Conservation (phyloP, 2,888 invertebrate genomes). For the Rotaria sp. region DNA sequence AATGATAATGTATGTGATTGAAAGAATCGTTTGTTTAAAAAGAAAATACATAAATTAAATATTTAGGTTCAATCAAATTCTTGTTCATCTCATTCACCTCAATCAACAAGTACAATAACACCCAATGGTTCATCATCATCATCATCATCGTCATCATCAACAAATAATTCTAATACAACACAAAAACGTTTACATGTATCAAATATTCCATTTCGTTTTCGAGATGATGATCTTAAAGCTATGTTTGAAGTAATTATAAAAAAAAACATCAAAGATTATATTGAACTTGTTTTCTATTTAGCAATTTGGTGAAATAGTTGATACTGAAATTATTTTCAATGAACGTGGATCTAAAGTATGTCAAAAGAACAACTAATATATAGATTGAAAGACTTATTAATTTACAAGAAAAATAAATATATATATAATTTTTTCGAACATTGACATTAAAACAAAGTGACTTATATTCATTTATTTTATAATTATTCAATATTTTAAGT, state of each 20-base stretch:
- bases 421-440: too few species aligned
- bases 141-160: background rate
- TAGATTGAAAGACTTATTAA: too few species aligned
- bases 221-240: constrained; percentile 93
- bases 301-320: constrained; percentile 97
- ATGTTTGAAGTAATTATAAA: constrained; percentile 83
- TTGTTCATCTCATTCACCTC: background rate
- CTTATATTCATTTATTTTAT: background rate
- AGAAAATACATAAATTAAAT: background rate
- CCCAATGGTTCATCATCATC: constrained; percentile 4
- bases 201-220: constrained; percentile 98
- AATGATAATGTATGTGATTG: background rate
- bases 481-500: background rate
- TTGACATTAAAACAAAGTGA: background rate
- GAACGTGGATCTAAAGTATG: constrained; percentile 98
- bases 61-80: constrained; percentile 17
- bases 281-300: constrained; percentile 65
- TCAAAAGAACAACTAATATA: background rate
- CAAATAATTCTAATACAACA: background rate
- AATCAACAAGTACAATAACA: background rate
- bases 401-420: too few species aligned
- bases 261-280: background rate
- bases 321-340: constrained; percentile 99
- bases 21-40: background rate
- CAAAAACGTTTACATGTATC: constrained; percentile 89